Evolutionary conservation across 2,113 vertebrate genomes (phyloP).

Genomic region (Neogale vison): DNA sequence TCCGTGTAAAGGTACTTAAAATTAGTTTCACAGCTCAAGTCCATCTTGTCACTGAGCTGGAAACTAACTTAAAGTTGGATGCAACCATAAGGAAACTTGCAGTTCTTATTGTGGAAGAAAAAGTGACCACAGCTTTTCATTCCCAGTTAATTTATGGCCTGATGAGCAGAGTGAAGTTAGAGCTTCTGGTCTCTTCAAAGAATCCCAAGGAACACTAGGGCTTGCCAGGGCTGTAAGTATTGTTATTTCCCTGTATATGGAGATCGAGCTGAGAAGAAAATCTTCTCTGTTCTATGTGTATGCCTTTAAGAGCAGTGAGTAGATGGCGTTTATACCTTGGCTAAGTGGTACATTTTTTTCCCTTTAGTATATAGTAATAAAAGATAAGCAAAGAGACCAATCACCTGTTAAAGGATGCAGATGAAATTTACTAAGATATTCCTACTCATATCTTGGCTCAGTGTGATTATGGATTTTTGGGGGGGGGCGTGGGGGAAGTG

Average conservation of each 20-base stretch:
- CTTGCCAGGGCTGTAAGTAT: fast-evolving
- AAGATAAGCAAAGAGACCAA: constrained; percentile 2
- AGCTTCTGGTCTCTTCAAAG: background rate
- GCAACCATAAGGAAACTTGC: fast-evolving
- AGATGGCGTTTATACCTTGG: background rate
- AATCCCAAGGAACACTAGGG: background rate
- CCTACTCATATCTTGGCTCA: background rate
- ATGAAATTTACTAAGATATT: background rate
- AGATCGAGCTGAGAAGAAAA: background rate
- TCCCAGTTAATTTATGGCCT: background rate
- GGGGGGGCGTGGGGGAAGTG: background rate
- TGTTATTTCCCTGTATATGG: background rate
- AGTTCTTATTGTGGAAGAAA: background rate
- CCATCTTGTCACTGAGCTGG: background rate
- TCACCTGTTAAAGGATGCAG: background rate
- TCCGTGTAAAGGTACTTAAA: background rate
- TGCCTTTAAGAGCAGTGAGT: background rate
- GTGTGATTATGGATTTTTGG: background rate
- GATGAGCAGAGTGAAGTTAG: background rate
- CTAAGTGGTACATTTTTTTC: background rate
- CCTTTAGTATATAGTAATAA: background rate
- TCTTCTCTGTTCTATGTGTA: background rate
- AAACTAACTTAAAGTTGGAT: background rate
- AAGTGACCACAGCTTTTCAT: constrained; percentile 7
- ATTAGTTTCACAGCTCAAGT: constrained; percentile 38